A percentile compares a stretch with the other conserved stretches of the same genome.
Conservation (phyloP, 1,140 invertebrate genomes). For the Melanaphis sacchari region DNA sequence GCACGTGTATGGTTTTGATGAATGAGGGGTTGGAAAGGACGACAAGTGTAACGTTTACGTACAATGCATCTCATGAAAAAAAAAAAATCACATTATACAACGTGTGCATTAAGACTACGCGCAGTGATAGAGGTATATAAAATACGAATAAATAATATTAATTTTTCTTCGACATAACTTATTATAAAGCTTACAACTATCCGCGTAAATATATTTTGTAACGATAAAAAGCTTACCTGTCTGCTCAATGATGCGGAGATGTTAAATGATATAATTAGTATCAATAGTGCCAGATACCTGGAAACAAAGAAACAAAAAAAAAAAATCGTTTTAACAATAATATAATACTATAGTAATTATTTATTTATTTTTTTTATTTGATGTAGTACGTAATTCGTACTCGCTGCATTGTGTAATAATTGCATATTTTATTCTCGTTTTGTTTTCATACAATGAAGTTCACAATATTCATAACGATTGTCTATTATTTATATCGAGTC, state of each 20-base stretch:
- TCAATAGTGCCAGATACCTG: slow-evolving; percentile 47
- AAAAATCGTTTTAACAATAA: background rate
- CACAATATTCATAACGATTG: background rate
- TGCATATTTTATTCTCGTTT: background rate
- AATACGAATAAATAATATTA: background rate
- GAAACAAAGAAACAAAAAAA: slow-evolving; percentile 22
- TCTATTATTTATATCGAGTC: background rate
- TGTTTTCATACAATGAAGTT: background rate
- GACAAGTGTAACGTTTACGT: slow-evolving; percentile 39
- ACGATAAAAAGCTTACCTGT: background rate
- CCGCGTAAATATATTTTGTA: background rate
- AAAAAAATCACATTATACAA: background rate
- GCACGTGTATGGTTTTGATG: slow-evolving; percentile 54
- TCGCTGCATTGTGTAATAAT: background rate
- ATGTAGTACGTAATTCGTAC: background rate
- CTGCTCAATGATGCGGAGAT: background rate
- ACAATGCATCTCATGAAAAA: background rate
- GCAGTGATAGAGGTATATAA: background rate
- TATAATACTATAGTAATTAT: background rate
- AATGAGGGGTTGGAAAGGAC: slow-evolving; percentile 18
- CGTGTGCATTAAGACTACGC: background rate
- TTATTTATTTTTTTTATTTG: background rate
- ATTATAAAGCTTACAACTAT: background rate
- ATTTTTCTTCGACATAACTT: background rate
- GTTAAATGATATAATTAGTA: slow-evolving; percentile 35